phyloP scores from a whole-genome alignment of 2,888 invertebrate species.

The Didymodactylos carnosus region DNA sequence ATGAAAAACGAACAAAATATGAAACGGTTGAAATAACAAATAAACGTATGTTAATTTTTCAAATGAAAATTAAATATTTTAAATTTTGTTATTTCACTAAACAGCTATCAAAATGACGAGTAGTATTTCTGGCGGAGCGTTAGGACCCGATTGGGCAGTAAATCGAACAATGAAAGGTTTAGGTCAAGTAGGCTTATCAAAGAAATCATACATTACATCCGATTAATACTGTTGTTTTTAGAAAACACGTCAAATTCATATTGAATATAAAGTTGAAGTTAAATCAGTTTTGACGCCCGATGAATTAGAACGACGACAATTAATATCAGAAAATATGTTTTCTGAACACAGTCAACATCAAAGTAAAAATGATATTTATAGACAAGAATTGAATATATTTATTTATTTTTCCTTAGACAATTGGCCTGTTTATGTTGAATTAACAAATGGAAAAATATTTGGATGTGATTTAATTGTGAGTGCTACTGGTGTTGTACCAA shows the following conservation, averaged over 20 bases:
- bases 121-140: background rate
- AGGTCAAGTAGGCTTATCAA: background rate
- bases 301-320: slow-evolving; percentile 18
- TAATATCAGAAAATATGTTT: background rate
- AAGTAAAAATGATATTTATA: too few species aligned
- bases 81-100: background rate
- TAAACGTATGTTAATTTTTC: background rate
- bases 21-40: background rate
- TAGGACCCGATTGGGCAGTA: background rate
- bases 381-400: background rate
- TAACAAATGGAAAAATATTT: slow-evolving; percentile 51
- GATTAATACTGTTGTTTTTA: slow-evolving; percentile 10
- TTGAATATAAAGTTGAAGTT: slow-evolving; percentile 35
- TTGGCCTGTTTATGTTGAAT: slow-evolving; percentile 51
- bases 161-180: background rate
- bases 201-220: slow-evolving; percentile 19
- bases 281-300: slow-evolving; percentile 21
- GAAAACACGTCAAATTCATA: slow-evolving; percentile 24
- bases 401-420: slow-evolving; percentile 11
- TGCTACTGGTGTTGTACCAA: slow-evolving; percentile 66
- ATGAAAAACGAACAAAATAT: background rate
- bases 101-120: background rate
- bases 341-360: too few species aligned
- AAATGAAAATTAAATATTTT: background rate
- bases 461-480: slow-evolving; percentile 76